Evolutionary conservation across 37 sponge, comb jelly and placozoan species (phyloP), one percentile per base, ranked within the genome.

Genomic region (Hormiphora californensis): DNA sequence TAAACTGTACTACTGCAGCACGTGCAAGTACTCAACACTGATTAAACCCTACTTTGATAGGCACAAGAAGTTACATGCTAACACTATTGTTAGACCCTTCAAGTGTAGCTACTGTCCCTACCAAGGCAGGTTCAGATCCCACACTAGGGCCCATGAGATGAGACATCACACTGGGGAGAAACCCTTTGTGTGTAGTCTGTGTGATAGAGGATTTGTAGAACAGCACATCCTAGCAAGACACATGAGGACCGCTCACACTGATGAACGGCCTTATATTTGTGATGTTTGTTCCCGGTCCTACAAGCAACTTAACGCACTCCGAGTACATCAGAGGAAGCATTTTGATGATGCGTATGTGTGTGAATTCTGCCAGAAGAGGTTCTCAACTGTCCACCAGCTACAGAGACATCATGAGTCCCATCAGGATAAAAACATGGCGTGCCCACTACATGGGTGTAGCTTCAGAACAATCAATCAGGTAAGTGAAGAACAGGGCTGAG

Each of bases 91-190:
- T 4, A n/a, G 81, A 73, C 81, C 81, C 0, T 73, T 73, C 81
- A 73, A 73, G 25, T 73, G 81, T 33, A 43, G 46, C 81, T 73
- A 73, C 25, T 73, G 81, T 33, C 44, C 41, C 9, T 73, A 73
- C 25, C 81, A 73, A 39, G 81, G 81, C 1, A 73, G 81, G 23
- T 73, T 73, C 81, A 73, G 81, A 28, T 73, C 81, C 23, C 81
- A 73, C 81, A 73, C 81, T 36, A 73, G 81, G 25, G 81, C 81
- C n/a, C 81, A 73, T 73, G 81, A 73, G 23, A 73, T 73, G 81
- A 21, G 81, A 1, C 81, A 73, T 40, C 81, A 73, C 81, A 73
- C 81, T 39, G 81, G 81, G 1, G 81, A 73, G 38, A 73, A 73
- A 36, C 81, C 81, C 3, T 73, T 36, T 21, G 81, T 73, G 21